These are phyloP conservation scores for Apotomis capreana DNA, from an alignment of 2,888 invertebrate genomes.

Conservation along the genomic window DNA sequence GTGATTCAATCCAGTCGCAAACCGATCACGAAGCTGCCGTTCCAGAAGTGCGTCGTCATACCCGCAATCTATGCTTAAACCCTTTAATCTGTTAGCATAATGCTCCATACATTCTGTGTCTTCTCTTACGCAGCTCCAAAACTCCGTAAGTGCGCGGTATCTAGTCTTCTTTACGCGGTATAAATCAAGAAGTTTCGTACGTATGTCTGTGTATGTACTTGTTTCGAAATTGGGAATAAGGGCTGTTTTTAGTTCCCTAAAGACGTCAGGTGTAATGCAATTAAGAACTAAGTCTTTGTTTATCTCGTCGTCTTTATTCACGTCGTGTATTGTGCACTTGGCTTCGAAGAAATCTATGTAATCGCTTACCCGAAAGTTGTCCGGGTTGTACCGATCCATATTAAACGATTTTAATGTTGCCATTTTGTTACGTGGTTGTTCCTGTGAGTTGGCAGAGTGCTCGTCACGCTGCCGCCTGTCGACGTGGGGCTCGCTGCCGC, in stretches of 20 bases:
- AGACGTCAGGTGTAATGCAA: slow-evolving; percentile 1
- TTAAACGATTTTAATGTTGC: not conserved
- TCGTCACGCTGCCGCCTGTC: not conserved
- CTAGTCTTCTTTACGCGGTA: too few species aligned
- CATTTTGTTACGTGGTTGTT: not conserved
- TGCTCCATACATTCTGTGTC: slow-evolving; percentile 8
- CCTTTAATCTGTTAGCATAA: slow-evolving; percentile 3
- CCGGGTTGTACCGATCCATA: not conserved
- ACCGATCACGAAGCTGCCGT: slow-evolving; percentile 1
- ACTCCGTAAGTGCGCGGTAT: too few species aligned
- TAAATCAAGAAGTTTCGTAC: too few species aligned
- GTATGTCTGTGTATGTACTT: not conserved
- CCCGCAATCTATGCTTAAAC: slow-evolving; percentile 1
- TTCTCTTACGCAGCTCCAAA: slow-evolving; percentile 6
- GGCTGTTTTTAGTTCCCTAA: not conserved
- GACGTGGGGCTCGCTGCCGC: not conserved
- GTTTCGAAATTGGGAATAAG: slow-evolving; percentile 5
- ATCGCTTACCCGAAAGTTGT: too few species aligned
- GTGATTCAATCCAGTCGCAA: too few species aligned
- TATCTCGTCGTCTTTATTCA: too few species aligned
- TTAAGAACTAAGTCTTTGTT: not conserved
- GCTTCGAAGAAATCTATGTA: too few species aligned
- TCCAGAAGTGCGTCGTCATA: not conserved
- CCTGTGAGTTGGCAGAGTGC: not conserved
- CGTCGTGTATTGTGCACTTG: too few species aligned